Evolutionary conservation across 2,113 vertebrate species (phyloP), one percentile per base, ranked within the genome.

Genomic region (Tonatia bakeri): DNA sequence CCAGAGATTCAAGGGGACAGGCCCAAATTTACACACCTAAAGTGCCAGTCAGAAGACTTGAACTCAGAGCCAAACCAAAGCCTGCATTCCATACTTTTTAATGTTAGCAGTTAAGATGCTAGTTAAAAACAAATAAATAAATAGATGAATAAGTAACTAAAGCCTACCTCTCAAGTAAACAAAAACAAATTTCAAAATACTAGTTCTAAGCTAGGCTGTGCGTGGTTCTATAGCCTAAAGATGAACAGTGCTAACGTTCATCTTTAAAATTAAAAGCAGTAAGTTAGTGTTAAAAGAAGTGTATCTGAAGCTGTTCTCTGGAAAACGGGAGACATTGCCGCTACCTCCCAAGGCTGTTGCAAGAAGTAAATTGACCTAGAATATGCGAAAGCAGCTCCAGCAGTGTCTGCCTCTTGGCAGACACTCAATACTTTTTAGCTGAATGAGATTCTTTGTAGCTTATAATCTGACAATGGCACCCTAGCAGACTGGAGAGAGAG

Each of bases 281-380:
- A 65, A 91, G 2, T 69, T 52, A 16, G 1, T 80, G 5, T 83
- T 89, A 31, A 52, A 82, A 40, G 40, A 83, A 65, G 15, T 64
- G 4, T 36, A 22, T 85, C 72, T 36, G 70, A 76, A 91, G 31
- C 59, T 59, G n/a, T n/a, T n/a, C 65, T 92, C 77, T 47, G 31
- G 19, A 91, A 90, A 79, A 64, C 38, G 33, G 61, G 67, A 69
- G 93, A 95, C 83, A 95, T 83, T 86, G 82, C 86, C 54, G 91
- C 84, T 83, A 92, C 96, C 94, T 96, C 82, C 89, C 86, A 79
- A 95, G 88, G 88, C 76, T 96, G n/a, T 86, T 69, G 50, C 94
- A 83, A 94, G 90, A 95, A 94, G 80, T 43, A 87, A 95, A 97
- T 96, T 96, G 97, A 94, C 95, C 97, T 93, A 93, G 85, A 97